Conservation (phyloP, 1,140 invertebrate genomes). For the Nilaparvata lugens region DNA sequence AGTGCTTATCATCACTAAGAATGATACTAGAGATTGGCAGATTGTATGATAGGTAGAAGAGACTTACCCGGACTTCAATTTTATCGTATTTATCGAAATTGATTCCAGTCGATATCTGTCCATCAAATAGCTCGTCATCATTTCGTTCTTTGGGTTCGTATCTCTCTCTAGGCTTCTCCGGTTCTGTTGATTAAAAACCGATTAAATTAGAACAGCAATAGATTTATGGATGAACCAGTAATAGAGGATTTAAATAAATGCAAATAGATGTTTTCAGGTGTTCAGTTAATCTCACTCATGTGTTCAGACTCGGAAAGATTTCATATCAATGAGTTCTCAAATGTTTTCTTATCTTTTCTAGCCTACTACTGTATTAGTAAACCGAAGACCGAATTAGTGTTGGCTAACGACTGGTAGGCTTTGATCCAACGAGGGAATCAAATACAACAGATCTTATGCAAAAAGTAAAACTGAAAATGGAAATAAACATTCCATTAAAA, state of each 20-base stretch:
- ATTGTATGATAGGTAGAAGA: slow-evolving; percentile 14
- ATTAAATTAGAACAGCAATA: background rate
- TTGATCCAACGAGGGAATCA: too few species aligned
- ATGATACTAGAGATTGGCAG: too few species aligned
- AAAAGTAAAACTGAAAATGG: too few species aligned
- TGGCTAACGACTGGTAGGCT: too few species aligned
- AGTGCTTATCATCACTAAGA: too few species aligned
- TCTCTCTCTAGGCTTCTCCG: slow-evolving; percentile 45
- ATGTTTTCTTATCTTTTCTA: background rate
- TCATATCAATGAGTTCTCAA: background rate
- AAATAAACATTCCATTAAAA: too few species aligned
- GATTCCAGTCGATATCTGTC: slow-evolving; percentile 64
- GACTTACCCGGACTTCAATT: slow-evolving; percentile 65
- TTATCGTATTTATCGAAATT: slow-evolving; percentile 84
- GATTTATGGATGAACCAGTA: background rate
- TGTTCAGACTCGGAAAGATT: slow-evolving; percentile 5
- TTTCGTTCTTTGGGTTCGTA: slow-evolving; percentile 76
- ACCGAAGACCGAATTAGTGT: too few species aligned
- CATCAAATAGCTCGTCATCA: slow-evolving; percentile 61
- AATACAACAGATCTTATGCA: too few species aligned
- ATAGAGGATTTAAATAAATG: background rate
- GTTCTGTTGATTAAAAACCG: slow-evolving; percentile 18
- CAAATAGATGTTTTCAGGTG: background rate
- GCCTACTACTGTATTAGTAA: background rate
- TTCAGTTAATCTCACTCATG: background rate